Conservation (phyloP, 2,113 vertebrate genomes). For the Mugil cephalus region DNA sequence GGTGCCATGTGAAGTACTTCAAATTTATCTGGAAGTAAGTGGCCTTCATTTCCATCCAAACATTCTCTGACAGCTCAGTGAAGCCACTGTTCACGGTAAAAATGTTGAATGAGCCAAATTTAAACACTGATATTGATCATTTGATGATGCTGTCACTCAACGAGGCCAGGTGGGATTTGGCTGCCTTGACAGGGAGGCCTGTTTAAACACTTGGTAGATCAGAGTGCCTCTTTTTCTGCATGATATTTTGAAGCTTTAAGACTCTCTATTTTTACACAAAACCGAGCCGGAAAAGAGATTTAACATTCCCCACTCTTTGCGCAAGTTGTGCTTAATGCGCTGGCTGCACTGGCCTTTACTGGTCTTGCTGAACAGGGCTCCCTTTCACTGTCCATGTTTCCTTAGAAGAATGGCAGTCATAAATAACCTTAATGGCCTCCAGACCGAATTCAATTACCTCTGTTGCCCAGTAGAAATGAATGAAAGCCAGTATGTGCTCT, state of each 20-base stretch:
- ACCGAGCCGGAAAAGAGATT: slow-evolving; percentile 48
- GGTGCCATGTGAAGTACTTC: too few species aligned
- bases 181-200: slow-evolving; percentile 17
- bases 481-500: slow-evolving; percentile 65
- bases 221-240: neutral
- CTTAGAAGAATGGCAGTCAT: slow-evolving; percentile 60
- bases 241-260: slow-evolving; percentile 25
- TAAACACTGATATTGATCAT: slow-evolving; percentile 31
- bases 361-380: slow-evolving; percentile 25
- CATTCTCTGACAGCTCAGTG: slow-evolving; percentile 1
- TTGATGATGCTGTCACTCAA: slow-evolving; percentile 29
- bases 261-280: slow-evolving; percentile 61
- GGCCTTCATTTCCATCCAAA: too few species aligned
- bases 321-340: slow-evolving; percentile 31
- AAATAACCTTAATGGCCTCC: slow-evolving; percentile 76
- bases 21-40: too few species aligned
- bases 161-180: slow-evolving; percentile 43
- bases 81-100: neutral
- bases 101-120: slow-evolving; percentile 24
- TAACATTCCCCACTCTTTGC: slow-evolving; percentile 39
- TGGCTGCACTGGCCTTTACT: slow-evolving; percentile 32
- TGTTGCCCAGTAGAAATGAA: slow-evolving; percentile 72
- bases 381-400: slow-evolving; percentile 45
- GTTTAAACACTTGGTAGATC: slow-evolving; percentile 26
- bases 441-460: slow-evolving; percentile 74